Evolutionary conservation across 2,888 invertebrate genomes (phyloP).

Genomic region (Anarsia innoxiella): DNA sequence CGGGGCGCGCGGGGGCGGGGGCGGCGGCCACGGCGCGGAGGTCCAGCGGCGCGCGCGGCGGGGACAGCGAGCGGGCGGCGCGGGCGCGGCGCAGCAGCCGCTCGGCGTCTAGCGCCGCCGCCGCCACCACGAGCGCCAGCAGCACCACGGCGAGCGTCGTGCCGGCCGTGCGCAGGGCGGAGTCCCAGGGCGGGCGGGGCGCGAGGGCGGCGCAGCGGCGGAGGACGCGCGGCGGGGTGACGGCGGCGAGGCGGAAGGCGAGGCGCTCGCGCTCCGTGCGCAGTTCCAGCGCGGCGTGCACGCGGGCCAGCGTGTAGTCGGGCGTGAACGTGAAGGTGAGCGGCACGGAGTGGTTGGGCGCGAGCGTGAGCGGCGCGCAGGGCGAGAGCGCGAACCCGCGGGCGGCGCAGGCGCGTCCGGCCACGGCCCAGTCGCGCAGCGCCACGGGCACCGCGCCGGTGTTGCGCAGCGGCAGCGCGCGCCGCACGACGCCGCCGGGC

Average conservation of each 20-base stretch:
- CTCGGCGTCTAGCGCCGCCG: slow-evolving; percentile 33
- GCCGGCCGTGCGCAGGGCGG: slow-evolving; percentile 70
- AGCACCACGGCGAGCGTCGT: slow-evolving; percentile 29
- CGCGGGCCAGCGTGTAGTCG: slow-evolving; percentile 49
- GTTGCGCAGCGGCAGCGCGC: slow-evolving; percentile 90
- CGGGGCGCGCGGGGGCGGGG: slow-evolving; percentile 18
- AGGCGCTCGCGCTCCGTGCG: slow-evolving; percentile 48
- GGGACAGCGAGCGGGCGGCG: slow-evolving; percentile 21
- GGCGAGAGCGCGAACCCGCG: slow-evolving; percentile 52
- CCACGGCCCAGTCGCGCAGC: slow-evolving; percentile 65
- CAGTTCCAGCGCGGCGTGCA: slow-evolving; percentile 32
- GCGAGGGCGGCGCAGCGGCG: slow-evolving; percentile 30
- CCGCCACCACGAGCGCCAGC: slow-evolving; percentile 29
- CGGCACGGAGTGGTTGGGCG: slow-evolving; percentile 47
- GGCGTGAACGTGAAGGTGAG: slow-evolving; percentile 42
- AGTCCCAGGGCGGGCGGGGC: slow-evolving; percentile 73
- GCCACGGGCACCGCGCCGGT: slow-evolving; percentile 92
- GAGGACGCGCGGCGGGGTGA: slow-evolving; percentile 31
- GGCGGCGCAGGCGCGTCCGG: slow-evolving; percentile 42
- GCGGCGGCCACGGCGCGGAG: slow-evolving; percentile 24
- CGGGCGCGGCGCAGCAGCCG: slow-evolving; percentile 28
- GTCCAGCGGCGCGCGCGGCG: slow-evolving; percentile 28
- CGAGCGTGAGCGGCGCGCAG: slow-evolving; percentile 44
- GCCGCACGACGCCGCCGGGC: slow-evolving; percentile 78
- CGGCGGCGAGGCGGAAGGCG: slow-evolving; percentile 45